Conservation (phyloP, 2,113 vertebrate species). For the Dicrurus megarhynchus region DNA sequence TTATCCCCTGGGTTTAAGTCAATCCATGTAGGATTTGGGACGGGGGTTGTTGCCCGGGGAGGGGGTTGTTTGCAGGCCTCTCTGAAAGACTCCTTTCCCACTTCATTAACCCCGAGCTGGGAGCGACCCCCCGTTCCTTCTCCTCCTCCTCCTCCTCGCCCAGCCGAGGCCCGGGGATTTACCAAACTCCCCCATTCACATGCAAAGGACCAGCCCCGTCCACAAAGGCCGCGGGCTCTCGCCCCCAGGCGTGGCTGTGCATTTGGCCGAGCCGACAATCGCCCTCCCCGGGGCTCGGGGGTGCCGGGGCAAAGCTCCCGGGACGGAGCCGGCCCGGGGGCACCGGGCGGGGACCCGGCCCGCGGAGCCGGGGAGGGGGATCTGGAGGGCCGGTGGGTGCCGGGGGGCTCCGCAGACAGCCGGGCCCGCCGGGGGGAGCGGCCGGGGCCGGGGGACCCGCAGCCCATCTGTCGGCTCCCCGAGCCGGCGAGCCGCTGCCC, state of each 20-base stretch:
- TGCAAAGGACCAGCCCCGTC: constrained; percentile 80
- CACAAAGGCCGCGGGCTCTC: constrained; percentile 73
- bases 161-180: constrained; percentile 83
- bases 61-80: constrained; percentile 85
- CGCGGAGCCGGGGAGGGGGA: neutral
- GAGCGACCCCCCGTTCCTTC: constrained; percentile 73
- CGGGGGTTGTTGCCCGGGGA: constrained; percentile 58
- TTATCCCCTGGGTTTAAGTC: constrained; percentile 95
- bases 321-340: neutral
- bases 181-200: constrained; percentile 87
- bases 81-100: constrained; percentile 92
- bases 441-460: constrained; percentile 60
- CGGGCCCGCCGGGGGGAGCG: neutral
- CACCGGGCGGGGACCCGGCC: neutral
- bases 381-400: neutral
- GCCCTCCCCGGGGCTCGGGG: neutral
- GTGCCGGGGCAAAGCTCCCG: neutral
- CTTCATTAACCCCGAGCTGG: constrained; percentile 98
- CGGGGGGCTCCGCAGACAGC: neutral
- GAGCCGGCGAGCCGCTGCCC: constrained; percentile 70
- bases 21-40: constrained; percentile 85
- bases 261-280: constrained; percentile 76
- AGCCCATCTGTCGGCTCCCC: constrained; percentile 89
- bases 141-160: constrained; percentile 47
- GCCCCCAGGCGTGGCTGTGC: constrained; percentile 81